Evolutionary conservation across 1,140 invertebrate genomes (phyloP).

Genomic region (Brachionus plicatilis): DNA sequence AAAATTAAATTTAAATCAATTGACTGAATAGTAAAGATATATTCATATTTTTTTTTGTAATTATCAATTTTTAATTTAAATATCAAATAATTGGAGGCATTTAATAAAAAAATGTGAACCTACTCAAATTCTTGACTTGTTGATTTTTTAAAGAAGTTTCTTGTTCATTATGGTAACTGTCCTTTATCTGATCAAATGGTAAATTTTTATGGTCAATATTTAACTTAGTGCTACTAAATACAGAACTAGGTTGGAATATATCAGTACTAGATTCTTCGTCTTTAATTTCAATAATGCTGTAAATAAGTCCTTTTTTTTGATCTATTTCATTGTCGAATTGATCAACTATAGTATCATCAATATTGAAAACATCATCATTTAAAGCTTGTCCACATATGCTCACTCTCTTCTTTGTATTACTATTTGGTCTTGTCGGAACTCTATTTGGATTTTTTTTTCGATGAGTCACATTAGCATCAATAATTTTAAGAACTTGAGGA

Average conservation of each 20-base stretch:
- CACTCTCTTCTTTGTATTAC: background rate
- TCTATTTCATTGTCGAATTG: constrained; percentile 34
- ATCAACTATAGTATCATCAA: constrained; percentile 36
- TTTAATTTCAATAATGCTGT: background rate
- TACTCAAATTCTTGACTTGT: background rate
- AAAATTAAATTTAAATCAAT: background rate
- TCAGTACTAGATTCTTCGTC: background rate
- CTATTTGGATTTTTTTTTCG: background rate
- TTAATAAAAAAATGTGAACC: background rate
- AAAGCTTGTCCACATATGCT: constrained; percentile 30
- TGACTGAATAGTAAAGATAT: background rate
- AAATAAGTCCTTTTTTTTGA: constrained; percentile 1
- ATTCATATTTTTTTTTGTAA: no score
- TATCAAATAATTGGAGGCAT: no score
- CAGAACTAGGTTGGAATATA: background rate
- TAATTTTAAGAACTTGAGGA: background rate
- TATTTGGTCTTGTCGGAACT: background rate
- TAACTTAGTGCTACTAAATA: constrained; percentile 2
- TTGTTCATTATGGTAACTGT: background rate
- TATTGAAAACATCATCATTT: constrained; percentile 34
- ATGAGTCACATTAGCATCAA: constrained; percentile 10
- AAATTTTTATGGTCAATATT: background rate
- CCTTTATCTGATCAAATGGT: background rate
- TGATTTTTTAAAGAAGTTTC: background rate
- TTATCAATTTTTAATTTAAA: no score